These are phyloP conservation scores for Nestor notabilis DNA, from an alignment of 2,113 vertebrate species.

Conservation along the genomic window DNA sequence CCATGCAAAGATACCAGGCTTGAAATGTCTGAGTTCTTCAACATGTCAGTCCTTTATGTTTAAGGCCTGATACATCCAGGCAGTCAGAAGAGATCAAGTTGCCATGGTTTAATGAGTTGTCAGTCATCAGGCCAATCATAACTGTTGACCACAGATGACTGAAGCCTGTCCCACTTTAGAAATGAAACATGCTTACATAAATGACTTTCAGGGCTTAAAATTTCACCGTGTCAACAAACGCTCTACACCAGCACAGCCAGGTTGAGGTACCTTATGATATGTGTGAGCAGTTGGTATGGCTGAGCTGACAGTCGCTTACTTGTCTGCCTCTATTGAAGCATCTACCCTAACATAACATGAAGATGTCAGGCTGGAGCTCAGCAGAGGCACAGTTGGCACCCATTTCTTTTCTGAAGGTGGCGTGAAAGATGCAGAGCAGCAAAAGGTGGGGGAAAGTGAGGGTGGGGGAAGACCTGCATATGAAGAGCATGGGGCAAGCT, in stretches of 20 bases:
- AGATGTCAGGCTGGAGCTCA: not conserved
- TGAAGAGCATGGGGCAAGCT: not conserved
- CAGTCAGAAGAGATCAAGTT: not conserved
- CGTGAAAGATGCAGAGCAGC: not conserved
- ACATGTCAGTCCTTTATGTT: not conserved
- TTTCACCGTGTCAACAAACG: not conserved
- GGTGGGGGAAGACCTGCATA: not conserved
- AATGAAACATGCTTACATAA: not conserved
- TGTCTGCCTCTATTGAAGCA: not conserved
- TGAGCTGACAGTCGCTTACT: not conserved
- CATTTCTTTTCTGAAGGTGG: slow-evolving; percentile 21
- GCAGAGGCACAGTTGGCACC: not conserved
- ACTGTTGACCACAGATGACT: not conserved
- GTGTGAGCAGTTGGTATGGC: not conserved
- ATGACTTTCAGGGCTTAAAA: not conserved
- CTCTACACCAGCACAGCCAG: not conserved
- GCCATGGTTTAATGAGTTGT: not conserved
- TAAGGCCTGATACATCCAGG: not conserved
- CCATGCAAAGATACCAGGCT: not conserved
- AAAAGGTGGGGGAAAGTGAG: not conserved
- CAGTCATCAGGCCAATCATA: not conserved
- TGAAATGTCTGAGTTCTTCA: not conserved
- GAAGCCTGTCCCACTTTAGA: not conserved
- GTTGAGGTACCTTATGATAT: not conserved
- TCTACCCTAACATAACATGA: not conserved